These are phyloP conservation scores for Pristiophorus japonicus DNA, from an alignment of 2,113 vertebrate genomes.

Conservation along the genomic window DNA sequence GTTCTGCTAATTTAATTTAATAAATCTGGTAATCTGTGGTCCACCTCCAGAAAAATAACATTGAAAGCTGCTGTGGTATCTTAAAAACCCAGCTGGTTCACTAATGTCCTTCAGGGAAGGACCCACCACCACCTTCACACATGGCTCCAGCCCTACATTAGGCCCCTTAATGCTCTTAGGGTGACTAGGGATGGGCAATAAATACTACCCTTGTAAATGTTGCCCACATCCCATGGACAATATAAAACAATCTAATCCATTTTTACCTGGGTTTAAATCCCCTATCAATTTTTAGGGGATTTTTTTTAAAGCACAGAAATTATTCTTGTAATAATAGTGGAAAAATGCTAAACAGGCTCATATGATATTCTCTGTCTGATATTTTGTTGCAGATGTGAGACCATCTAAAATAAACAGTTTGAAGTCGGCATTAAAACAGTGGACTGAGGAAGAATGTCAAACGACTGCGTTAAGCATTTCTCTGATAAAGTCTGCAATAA, in stretches of 20 bases:
- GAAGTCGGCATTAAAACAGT: not conserved
- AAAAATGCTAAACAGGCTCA: not conserved
- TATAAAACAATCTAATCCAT: not conserved
- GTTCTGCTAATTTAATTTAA: not conserved
- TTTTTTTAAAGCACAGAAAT: not conserved
- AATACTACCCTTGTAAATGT: not conserved
- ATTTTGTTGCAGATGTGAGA: not conserved
- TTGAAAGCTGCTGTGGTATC: not conserved
- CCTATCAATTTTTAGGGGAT: not conserved
- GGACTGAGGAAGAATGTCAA: not conserved
- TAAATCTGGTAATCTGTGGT: not conserved
- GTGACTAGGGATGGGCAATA: not conserved
- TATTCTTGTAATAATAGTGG: not conserved
- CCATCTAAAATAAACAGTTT: not conserved
- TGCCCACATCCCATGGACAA: not conserved
- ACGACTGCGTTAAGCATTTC: not conserved
- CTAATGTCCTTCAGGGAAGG: not conserved
- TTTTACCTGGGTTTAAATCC: not conserved
- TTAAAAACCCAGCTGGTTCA: not conserved
- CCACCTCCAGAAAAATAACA: not conserved
- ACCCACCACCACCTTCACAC: no score
- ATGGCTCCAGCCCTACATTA: not conserved
- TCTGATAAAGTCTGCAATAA: not conserved
- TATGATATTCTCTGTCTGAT: not conserved
- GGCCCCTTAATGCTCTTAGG: not conserved